Conservation (phyloP, 30 jellyfish, hydroid and myxozoan species). For the Sanderia malayensis region DNA sequence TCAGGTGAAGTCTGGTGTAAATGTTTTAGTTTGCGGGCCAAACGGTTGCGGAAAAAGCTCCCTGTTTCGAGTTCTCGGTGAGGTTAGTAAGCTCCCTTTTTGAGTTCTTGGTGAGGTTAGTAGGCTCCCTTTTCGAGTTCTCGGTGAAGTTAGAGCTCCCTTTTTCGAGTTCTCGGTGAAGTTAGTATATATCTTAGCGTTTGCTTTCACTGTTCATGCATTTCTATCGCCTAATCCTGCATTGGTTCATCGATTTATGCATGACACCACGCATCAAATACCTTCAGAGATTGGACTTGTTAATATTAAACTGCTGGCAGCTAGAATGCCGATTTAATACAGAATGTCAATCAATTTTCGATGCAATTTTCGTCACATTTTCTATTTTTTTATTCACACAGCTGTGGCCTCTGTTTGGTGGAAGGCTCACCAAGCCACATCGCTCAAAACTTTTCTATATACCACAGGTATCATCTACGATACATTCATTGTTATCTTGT, state of each 20-base stretch:
- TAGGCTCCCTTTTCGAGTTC: slow-evolving; percentile 91
- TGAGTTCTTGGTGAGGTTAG: slow-evolving; percentile 98
- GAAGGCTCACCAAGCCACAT: slow-evolving; percentile 88
- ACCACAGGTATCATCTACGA: slow-evolving; percentile 86
- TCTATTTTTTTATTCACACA: too few species aligned
- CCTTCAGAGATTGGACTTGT: too few species aligned
- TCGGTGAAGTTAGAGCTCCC: slow-evolving; percentile 95
- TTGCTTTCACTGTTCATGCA: too few species aligned
- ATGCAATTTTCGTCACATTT: too few species aligned
- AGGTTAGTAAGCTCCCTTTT: slow-evolving; percentile 90
- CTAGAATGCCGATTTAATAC: too few species aligned
- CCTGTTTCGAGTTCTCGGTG: slow-evolving; percentile 95
- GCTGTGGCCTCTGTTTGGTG: slow-evolving; percentile 99
- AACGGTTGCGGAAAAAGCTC: slow-evolving; percentile 99
- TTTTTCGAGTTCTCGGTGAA: slow-evolving; percentile 97
- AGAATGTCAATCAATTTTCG: too few species aligned
- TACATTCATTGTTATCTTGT: too few species aligned
- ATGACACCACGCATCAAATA: too few species aligned
- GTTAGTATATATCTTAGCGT: too few species aligned
- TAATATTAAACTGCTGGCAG: too few species aligned
- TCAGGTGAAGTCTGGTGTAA: slow-evolving; percentile 84
- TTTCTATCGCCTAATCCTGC: too few species aligned
- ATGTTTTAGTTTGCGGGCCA: slow-evolving; percentile 98
- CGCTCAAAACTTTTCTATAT: slow-evolving; percentile 69
- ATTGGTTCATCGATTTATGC: too few species aligned